Evolutionary conservation across 2,113 vertebrate genomes (phyloP).

Genomic region (Tachycineta bicolor): DNA sequence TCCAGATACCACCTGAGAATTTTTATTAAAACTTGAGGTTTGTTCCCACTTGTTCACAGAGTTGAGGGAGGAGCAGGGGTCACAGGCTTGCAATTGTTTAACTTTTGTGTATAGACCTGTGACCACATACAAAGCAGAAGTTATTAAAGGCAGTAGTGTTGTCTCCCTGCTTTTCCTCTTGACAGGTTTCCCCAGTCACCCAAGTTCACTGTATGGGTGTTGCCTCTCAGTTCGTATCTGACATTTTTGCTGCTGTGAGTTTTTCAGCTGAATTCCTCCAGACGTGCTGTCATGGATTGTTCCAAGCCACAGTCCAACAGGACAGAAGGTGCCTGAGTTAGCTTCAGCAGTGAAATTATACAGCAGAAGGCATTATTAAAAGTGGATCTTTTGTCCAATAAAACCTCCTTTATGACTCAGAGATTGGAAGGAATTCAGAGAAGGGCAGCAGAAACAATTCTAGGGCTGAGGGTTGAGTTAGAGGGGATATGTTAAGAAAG

Average conservation of each 20-base stretch:
- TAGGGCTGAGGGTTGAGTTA: not conserved
- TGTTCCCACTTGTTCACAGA: not conserved
- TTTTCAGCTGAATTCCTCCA: constrained; percentile 12
- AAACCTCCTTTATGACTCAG: constrained; percentile 25
- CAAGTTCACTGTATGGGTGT: not conserved
- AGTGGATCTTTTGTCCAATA: not conserved
- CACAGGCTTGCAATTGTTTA: not conserved
- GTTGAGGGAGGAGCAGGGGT: not conserved
- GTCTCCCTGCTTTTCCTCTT: not conserved
- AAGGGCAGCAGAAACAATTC: not conserved
- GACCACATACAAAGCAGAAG: not conserved
- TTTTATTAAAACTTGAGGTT: not conserved
- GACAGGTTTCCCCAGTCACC: not conserved
- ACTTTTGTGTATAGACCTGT: not conserved
- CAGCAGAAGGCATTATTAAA: constrained; percentile 39
- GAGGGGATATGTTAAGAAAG: not conserved
- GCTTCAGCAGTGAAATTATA: constrained; percentile 29
- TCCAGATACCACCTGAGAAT: not conserved
- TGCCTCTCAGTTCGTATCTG: not conserved
- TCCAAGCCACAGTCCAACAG: constrained; percentile 9
- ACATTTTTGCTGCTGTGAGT: not conserved
- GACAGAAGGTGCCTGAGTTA: constrained; percentile 39
- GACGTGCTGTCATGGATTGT: not conserved
- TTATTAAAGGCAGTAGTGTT: not conserved
- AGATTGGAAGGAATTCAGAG: constrained; percentile 10